Evolutionary conservation across 2,888 invertebrate species (phyloP).

Genomic region (Augochlorella aurata): DNA sequence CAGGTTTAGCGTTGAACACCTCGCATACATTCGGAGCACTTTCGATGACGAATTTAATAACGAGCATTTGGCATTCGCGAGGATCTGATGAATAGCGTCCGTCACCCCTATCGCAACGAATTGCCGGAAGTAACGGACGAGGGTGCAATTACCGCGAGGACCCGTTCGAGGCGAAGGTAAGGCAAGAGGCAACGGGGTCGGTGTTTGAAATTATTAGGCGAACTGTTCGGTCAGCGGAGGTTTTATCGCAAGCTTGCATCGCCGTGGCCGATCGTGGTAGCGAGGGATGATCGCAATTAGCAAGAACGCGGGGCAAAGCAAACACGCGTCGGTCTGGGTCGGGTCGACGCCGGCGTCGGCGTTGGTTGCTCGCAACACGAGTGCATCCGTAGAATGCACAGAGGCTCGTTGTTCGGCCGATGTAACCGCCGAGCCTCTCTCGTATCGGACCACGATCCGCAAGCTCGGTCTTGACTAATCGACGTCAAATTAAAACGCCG

Average conservation of each 20-base stretch:
- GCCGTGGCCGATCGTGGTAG: neutral
- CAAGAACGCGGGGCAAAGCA: slow-evolving; percentile 50
- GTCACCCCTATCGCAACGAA: no score
- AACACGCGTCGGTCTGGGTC: slow-evolving; percentile 42
- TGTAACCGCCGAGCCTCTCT: slow-evolving; percentile 24
- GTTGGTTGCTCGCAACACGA: slow-evolving; percentile 34
- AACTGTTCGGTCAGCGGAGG: neutral
- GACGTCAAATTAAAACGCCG: slow-evolving; percentile 62
- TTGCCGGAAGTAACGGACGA: no score
- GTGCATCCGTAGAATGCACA: slow-evolving; percentile 36
- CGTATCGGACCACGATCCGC: slow-evolving; percentile 26
- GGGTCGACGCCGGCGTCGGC: neutral
- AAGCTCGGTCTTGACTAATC: slow-evolving; percentile 44
- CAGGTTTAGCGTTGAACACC: no score
- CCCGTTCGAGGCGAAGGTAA: no score
- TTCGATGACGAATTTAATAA: no score
- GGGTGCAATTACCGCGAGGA: no score
- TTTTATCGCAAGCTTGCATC: neutral
- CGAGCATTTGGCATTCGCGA: no score
- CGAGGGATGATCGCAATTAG: slow-evolving; percentile 50
- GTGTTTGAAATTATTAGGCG: neutral
- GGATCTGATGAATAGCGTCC: no score
- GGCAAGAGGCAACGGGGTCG: neutral
- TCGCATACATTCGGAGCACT: no score
- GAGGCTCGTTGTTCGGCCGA: slow-evolving; percentile 19